Conservation (phyloP, 2,888 invertebrate genomes). For the Cetonia aurata region DNA sequence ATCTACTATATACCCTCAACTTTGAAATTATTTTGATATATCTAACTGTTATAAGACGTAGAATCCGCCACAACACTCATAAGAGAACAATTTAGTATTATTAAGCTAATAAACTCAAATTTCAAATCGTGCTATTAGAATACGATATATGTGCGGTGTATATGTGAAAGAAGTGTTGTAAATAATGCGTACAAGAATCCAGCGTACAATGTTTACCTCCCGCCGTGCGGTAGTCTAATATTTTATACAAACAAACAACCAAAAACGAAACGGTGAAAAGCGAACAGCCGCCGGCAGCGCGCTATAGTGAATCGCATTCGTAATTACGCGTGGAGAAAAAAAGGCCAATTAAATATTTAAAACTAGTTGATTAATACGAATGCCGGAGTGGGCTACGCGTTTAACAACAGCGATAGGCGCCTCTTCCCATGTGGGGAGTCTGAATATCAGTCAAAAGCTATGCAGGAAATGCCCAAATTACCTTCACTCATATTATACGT, state of each 20-base stretch:
- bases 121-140: constrained; percentile 24
- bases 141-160: not conserved
- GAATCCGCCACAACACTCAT: no score
- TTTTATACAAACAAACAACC: constrained; percentile 38
- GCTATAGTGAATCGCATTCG: constrained; percentile 35
- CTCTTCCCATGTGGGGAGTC: constrained; percentile 57
- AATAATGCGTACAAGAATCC: not conserved
- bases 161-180: not conserved
- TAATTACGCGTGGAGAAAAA: constrained; percentile 31
- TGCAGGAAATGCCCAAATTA: constrained; percentile 55
- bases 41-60: no score
- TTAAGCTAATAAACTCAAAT: constrained; percentile 16
- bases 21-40: no score
- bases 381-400: constrained; percentile 38
- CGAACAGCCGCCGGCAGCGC: constrained; percentile 28
- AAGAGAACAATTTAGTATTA: constrained; percentile 10
- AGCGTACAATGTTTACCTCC: constrained; percentile 12
- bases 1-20: no score
- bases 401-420: constrained; percentile 48
- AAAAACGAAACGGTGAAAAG: constrained; percentile 33
- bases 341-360: constrained; percentile 40
- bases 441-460: constrained; percentile 55
- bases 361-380: constrained; percentile 41
- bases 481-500: constrained; percentile 53
- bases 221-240: constrained; percentile 29